Evolutionary conservation across 2,888 invertebrate species (phyloP), one percentile per base, ranked within the genome.

Genomic region (Lasioglossum calceatum): DNA sequence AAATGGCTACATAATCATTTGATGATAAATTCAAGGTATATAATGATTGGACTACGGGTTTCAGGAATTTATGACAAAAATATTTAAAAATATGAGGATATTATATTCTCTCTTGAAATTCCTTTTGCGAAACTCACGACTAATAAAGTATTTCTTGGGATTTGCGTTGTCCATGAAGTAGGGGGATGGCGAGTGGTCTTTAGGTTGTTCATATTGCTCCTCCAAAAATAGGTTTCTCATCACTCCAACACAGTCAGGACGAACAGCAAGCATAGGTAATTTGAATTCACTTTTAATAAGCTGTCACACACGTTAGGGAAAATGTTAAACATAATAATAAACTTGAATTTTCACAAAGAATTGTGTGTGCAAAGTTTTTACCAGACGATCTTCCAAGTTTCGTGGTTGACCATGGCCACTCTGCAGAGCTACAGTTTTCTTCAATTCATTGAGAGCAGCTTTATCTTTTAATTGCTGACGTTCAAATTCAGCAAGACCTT

Each of bases 401-500:
- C 96, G 96, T 0, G 97, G 97, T 90, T 97, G 96, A 93, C 96
- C 96, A 86, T 96, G 96, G n/a, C 96, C 97, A 85, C 96, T 96
- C 93, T 97, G 97, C 78, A 97, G 93, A 85, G 96, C 96, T 1
- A 96, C 96, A 42, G 96, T 96, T 92, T 96, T 96, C 89, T 96
- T 96, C 77, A 97, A 94, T 88, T 96, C 96, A 92, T 97, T 96
- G 50, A 96, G 94, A 2, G 96, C 97, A 16, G 96, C 96, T 85
- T 96, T 96, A 83, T 97, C 96, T 77, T 96, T 96, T 61, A 96
- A 94, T 94, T 97, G 97, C 23, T 96, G 93, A 85, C 95, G 96
- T 93, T 98, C 97, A 92, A 97, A 97, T 93, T 97, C 97, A 0
- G 97, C 97, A 44, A 98, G 94, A 0, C 97, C 97, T 94, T 97